Conservation (phyloP, 2,888 invertebrate species). For the Axea sp. region DNA sequence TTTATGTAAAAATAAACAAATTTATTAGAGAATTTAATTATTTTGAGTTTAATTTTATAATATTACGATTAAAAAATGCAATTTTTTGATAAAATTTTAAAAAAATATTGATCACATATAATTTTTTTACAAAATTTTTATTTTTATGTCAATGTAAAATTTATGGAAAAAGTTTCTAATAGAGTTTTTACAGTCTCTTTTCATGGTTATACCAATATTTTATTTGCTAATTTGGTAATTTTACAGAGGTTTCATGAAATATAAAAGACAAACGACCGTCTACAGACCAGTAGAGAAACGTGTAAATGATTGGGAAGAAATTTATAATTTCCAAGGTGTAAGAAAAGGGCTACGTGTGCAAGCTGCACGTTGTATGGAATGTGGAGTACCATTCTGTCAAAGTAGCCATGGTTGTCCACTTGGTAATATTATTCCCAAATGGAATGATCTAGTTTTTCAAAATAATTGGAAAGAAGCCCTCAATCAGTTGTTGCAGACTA, state of each 20-base stretch:
- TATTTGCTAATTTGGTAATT: too few relatives aligned
- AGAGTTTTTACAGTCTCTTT: too few relatives aligned
- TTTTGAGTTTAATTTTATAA: too few relatives aligned
- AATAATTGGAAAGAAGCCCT: constrained; percentile 97
- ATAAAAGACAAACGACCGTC: constrained; percentile 91
- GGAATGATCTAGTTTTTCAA: constrained; percentile 98
- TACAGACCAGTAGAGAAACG: constrained; percentile 93
- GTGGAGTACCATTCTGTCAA: constrained; percentile 99
- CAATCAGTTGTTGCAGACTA: constrained; percentile 95
- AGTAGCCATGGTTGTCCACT: constrained; percentile 97
- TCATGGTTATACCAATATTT: too few relatives aligned
- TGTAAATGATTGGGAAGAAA: constrained; percentile 97
- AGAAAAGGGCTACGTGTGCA: constrained; percentile 93
- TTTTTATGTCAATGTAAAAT: too few relatives aligned
- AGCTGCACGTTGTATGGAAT: constrained; percentile 99
- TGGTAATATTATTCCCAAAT: constrained; percentile 99
- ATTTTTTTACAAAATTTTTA: too few relatives aligned
- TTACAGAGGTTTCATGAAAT: constrained; percentile 98
- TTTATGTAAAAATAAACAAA: too few relatives aligned
- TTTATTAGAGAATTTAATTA: too few relatives aligned
- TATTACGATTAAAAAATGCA: too few relatives aligned
- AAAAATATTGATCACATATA: too few relatives aligned
- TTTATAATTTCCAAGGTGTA: constrained; percentile 92
- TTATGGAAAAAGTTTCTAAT: too few relatives aligned
- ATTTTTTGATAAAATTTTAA: too few relatives aligned